phyloP scores from a whole-genome alignment of 1,140 invertebrate species.

The Pogonomyrmex barbatus region DNA sequence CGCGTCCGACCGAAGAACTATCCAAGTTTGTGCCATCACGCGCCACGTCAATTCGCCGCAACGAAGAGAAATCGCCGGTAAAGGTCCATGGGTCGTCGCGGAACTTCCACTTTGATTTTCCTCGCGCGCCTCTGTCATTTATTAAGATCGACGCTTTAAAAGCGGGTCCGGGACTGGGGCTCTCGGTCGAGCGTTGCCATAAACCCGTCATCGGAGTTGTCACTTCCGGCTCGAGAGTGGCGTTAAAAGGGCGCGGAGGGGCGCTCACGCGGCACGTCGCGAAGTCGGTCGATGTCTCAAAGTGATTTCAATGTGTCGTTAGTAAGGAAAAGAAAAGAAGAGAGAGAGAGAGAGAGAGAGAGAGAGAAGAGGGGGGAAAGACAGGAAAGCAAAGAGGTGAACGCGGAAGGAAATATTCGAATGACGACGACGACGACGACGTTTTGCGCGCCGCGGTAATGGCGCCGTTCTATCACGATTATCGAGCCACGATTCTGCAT shows the following conservation, averaged over 20 bases:
- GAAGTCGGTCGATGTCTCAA: slow-evolving; percentile 59
- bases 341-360: no score
- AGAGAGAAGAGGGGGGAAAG: background rate
- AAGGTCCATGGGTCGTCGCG: slow-evolving; percentile 48
- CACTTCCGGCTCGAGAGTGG: slow-evolving; percentile 51
- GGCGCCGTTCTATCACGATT: slow-evolving; percentile 75
- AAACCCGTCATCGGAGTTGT: slow-evolving; percentile 62
- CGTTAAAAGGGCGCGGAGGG: slow-evolving; percentile 46
- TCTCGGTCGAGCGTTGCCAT: slow-evolving; percentile 54
- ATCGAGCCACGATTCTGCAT: slow-evolving; percentile 71
- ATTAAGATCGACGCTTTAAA: slow-evolving; percentile 69
- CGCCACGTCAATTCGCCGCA: slow-evolving; percentile 42
- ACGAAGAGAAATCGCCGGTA: slow-evolving; percentile 56
- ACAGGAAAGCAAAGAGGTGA: slow-evolving; percentile 16
- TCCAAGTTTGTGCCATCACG: slow-evolving; percentile 49
- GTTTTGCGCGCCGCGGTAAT: slow-evolving; percentile 63
- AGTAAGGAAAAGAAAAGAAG: background rate
- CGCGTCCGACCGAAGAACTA: background rate
- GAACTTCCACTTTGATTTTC: slow-evolving; percentile 61
- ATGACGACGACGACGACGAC: slow-evolving; percentile 56
- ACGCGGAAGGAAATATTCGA: slow-evolving; percentile 57
- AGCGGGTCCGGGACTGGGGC: slow-evolving; percentile 41
- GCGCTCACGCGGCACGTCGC: slow-evolving; percentile 46
- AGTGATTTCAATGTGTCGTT: slow-evolving; percentile 63
- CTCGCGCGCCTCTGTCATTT: slow-evolving; percentile 60